Evolutionary conservation across 2,797 vertebrate genomes (phyloP), one percentile per base, ranked within the genome.

Genomic region (Lepus townsendii): DNA sequence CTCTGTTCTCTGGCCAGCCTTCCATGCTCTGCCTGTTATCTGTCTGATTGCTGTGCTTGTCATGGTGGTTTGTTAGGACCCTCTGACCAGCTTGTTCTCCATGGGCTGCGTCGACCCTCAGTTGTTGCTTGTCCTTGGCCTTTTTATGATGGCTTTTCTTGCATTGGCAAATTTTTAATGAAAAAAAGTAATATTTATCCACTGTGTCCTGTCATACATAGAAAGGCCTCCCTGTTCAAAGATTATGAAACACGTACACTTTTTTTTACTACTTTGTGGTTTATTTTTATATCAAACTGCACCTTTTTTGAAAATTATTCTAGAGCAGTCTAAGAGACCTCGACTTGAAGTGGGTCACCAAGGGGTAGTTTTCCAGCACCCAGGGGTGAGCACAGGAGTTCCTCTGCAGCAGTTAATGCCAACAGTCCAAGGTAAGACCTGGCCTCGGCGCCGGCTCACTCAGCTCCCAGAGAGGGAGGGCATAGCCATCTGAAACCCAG

Each of bases 391-490:
- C 98, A 99, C 99, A 98, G 99, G 99, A 99, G 99, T 99, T 98
- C 99, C 99, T 98, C 99, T 99, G 98, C 99, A 99, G 98, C 99
- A 99, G 98, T 99, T 99, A 98, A 99, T 99, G 99, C 99, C 99
- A 92, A 99, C 99, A 96, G 99, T 99, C 98, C 99, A 99, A 99
- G 99, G 99, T 99, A 99, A 97, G 96, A 60, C 88, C 93, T 24
- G 16, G 66, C 24, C 0, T 72, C 88, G n/a, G 90, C 69, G 7
- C 62, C 2, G 22, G 90, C 38, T 19, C 73, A 47, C 19, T 47
- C 30, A 30, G 78, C 68, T 85, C 30, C 10, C n/a, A 30, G 13
- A 24, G 32, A 83, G 73, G 20, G 57, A 3, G 32, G n/a, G 69
- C 66, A 13, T 32, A 42, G 16, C 54, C 54, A 20, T 57, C 14